Base-by-base conservation (phyloP, 37 sponge, comb jelly and placozoan species). In the Haliclona indistincta region DNA sequence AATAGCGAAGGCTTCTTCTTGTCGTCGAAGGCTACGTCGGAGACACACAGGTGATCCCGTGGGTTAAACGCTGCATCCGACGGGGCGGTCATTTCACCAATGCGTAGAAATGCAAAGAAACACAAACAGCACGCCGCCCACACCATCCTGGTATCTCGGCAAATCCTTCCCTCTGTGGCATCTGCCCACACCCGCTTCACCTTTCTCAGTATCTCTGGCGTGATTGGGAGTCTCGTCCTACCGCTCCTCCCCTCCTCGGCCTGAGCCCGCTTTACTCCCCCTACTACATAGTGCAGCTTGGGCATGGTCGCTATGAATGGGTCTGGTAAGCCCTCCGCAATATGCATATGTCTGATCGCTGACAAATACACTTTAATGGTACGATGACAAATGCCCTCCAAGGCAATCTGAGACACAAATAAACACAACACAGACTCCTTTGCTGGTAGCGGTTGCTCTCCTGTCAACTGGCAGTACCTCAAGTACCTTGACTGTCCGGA, bases 51-150 rank as follows among this genome's bases (percentile, higher is more conserved):
- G 37, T 73, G 82, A n/a, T 37, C 65, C 0, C 32, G 4, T 43
- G 54, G 54, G n/a, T n/a, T n/a, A n/a, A n/a, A n/a, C n/a, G n/a
- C n/a, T n/a, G n/a, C n/a, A n/a, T n/a, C n/a, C n/a, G 2, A 52
- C 52, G 34, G 70, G 70, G n/a, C n/a, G n/a, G n/a, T n/a, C n/a
- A n/a, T n/a, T n/a, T n/a, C n/a, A n/a, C n/a, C n/a, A n/a, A n/a
- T n/a, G n/a, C n/a, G n/a, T n/a, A n/a, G n/a, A n/a, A n/a, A n/a
- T n/a, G n/a, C n/a, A n/a, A n/a, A n/a, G 58, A 79, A 79, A 34
- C 43, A 62, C 7, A 69, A 19, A 35, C 80, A 79, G 19, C 60
- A 68, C 7, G 70, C 62, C 33, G 71, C 71, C 80, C 80, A 69
- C n/a, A 79, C 32, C 70, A 68, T 79, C 8, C n/a, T 63, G 8